Evolutionary conservation across 2,888 invertebrate genomes (phyloP).

Genomic region (Amphipoea oculea): DNA sequence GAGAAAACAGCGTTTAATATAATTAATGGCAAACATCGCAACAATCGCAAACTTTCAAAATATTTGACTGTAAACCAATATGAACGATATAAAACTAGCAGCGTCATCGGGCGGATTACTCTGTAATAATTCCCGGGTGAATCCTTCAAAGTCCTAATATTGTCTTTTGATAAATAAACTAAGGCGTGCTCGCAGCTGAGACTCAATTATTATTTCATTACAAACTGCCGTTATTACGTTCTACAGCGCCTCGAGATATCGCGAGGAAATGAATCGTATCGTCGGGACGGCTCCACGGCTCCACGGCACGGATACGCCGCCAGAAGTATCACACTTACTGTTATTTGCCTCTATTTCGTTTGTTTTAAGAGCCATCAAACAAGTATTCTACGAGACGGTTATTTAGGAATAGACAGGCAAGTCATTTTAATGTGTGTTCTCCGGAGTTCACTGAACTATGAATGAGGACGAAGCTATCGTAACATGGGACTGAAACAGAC

Average conservation of each 20-base stretch:
- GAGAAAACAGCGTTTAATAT: not conserved
- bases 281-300: conserved; percentile 22
- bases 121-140: conserved; percentile 65
- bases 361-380: conserved; percentile 16
- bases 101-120: conserved; percentile 63
- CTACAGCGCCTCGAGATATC: conserved; percentile 66
- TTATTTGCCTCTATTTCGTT: conserved; percentile 13
- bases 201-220: conserved; percentile 78
- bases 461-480: not conserved
- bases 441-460: not conserved
- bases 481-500: not conserved
- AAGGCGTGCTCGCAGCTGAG: conserved; percentile 72
- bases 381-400: not conserved
- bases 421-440: not conserved
- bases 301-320: conserved; percentile 3
- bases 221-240: conserved; percentile 73
- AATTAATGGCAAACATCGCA: conserved; percentile 2
- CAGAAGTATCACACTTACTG: conserved; percentile 39
- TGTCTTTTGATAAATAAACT: conserved; percentile 80
- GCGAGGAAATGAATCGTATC: conserved; percentile 68
- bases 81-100: conserved; percentile 42
- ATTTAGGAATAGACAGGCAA: not conserved
- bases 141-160: conserved; percentile 75
- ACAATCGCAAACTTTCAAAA: conserved; percentile 22
- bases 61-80: conserved; percentile 29